phyloP scores from a whole-genome alignment of 2,797 vertebrate genomes.

The Menidia menidia region DNA sequence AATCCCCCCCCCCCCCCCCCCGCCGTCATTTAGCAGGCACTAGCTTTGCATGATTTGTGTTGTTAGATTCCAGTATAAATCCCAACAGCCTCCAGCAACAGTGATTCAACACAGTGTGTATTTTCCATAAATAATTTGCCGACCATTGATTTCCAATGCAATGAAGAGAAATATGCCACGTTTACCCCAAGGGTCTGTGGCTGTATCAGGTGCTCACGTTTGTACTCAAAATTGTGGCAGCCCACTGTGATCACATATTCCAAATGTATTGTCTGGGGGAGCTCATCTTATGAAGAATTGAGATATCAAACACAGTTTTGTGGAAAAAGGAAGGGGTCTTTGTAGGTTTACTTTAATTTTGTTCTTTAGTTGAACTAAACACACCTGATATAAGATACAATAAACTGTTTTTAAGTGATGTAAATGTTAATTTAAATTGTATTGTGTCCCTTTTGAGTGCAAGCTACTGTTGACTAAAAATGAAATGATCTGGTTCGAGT shows the following conservation, averaged over 20 bases:
- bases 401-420: not conserved
- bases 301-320: constrained; percentile 53
- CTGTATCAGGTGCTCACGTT: constrained; percentile 86
- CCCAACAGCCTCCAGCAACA: constrained; percentile 75
- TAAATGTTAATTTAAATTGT: too few species aligned
- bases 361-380: not conserved
- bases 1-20: constrained; percentile 46
- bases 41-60: constrained; percentile 81
- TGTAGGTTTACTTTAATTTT: not conserved
- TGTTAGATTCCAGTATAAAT: constrained; percentile 83
- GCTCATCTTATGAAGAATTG: constrained; percentile 62
- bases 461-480: too few species aligned
- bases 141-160: constrained; percentile 85
- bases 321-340: constrained; percentile 7
- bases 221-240: constrained; percentile 86
- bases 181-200: constrained; percentile 80
- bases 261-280: constrained; percentile 74
- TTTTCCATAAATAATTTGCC: constrained; percentile 90
- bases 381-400: not conserved
- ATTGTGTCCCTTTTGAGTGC: too few species aligned
- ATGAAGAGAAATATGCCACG: constrained; percentile 80
- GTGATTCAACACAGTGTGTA: constrained; percentile 85
- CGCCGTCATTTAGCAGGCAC: constrained; percentile 72
- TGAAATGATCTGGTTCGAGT: too few species aligned
- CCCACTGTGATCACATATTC: constrained; percentile 82